A percentile compares a stretch with the other conserved stretches of the same genome.
phyloP scores from a whole-genome alignment of 2,113 vertebrate genomes.

The Psittacus erithacus region DNA sequence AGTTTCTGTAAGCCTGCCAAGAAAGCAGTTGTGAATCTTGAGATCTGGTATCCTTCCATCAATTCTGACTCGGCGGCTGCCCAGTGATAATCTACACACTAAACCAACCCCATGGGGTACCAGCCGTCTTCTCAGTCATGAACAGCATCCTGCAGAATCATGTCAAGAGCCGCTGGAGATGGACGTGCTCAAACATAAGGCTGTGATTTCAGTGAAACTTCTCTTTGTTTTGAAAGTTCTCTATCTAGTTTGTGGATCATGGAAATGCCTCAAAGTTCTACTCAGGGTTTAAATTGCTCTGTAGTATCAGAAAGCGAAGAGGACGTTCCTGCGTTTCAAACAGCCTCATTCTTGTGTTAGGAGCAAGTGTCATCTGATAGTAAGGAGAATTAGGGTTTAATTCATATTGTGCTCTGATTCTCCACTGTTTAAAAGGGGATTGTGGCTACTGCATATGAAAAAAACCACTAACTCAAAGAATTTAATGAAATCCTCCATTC shows the following conservation, averaged over 20 bases:
- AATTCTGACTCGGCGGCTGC: not conserved
- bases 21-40: not conserved
- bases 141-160: not conserved
- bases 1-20: not conserved
- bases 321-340: not conserved
- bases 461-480: not conserved
- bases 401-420: not conserved
- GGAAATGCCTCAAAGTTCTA: not conserved
- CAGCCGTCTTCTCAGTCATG: not conserved
- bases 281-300: not conserved
- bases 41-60: not conserved
- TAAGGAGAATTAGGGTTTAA: not conserved
- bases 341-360: rapidly evolving
- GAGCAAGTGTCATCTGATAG: not conserved
- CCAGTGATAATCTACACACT: not conserved
- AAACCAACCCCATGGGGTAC: not conserved
- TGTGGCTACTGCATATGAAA: not conserved
- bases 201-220: not conserved
- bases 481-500: not conserved
- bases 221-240: rapidly evolving
- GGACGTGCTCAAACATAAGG: not conserved
- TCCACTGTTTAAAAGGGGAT: not conserved
- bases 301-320: not conserved
- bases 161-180: not conserved
- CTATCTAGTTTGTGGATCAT: not conserved